phyloP scores from a whole-genome alignment of 1,140 invertebrate species.

The Laupala kohalensis region DNA sequence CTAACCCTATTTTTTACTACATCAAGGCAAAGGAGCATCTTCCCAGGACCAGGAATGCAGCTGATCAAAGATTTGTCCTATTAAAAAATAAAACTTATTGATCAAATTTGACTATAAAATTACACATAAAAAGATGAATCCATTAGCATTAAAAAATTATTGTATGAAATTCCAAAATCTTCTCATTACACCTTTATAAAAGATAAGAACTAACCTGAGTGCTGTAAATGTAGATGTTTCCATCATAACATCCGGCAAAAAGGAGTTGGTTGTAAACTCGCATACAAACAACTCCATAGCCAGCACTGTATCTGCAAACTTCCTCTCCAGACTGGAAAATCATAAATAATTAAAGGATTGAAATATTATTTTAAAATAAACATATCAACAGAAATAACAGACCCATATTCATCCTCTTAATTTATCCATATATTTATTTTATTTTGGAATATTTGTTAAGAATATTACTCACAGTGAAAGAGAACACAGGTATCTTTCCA shows the following conservation, averaged over 20 bases:
- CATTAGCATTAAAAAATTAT: background rate
- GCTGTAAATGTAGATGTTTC: conserved; percentile 52
- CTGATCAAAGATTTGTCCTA: conserved; percentile 35
- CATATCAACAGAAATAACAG: too few species aligned
- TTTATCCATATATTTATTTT: too few species aligned
- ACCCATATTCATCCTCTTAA: too few species aligned
- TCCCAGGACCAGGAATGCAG: conserved; percentile 44
- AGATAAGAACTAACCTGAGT: conserved; percentile 23
- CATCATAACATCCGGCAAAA: conserved; percentile 54
- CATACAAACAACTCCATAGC: conserved; percentile 51
- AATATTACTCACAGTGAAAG: conserved; percentile 41
- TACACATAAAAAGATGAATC: too few species aligned
- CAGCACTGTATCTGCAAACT: conserved; percentile 37
- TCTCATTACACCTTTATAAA: background rate
- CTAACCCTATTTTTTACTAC: conserved; percentile 43
- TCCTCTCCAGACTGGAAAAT: conserved; percentile 39
- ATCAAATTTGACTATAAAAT: too few species aligned
- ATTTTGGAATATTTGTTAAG: too few species aligned
- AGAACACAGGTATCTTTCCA: conserved; percentile 47
- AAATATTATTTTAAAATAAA: too few species aligned
- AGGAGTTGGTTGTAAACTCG: conserved; percentile 38
- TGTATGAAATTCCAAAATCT: background rate
- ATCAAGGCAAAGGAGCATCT: conserved; percentile 48
- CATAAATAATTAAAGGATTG: background rate
- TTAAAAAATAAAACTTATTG: conserved; percentile 18